Evolutionary conservation across 2,888 invertebrate species (phyloP).

Genomic region (Campopleginae sp.): DNA sequence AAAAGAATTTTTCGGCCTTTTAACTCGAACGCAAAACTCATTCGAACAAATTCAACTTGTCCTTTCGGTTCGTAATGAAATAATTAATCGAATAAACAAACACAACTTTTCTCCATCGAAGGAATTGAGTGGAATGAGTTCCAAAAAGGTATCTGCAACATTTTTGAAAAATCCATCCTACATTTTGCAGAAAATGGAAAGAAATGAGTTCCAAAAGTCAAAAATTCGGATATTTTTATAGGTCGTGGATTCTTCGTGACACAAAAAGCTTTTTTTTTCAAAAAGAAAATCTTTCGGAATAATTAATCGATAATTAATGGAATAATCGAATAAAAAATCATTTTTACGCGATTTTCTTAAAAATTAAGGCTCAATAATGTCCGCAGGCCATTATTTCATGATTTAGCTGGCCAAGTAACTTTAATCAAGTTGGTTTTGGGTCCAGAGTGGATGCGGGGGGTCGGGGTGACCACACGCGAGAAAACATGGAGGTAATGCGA

Average conservation of each 20-base stretch:
- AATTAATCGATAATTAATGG: background rate
- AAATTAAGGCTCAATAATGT: background rate
- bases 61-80: background rate
- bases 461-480: slow-evolving; percentile 72
- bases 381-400: background rate
- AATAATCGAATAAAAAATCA: background rate
- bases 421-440: slow-evolving; percentile 73
- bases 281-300: background rate
- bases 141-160: too few relatives aligned
- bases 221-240: too few relatives aligned
- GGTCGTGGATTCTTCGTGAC: background rate
- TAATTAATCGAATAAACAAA: background rate
- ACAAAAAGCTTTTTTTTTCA: background rate
- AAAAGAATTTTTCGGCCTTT: slow-evolving; percentile 63
- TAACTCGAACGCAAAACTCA: slow-evolving; percentile 19
- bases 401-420: slow-evolving; percentile 8
- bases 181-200: too few relatives aligned
- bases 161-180: too few relatives aligned
- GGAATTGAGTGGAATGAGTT: background rate
- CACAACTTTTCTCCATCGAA: background rate
- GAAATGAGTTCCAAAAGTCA: too few relatives aligned
- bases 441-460: slow-evolving; percentile 72
- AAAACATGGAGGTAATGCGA: slow-evolving; percentile 54
- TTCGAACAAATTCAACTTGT: background rate
- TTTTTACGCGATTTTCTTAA: background rate